Conservation (phyloP, 2,113 vertebrate genomes). For the Progne subis region DNA sequence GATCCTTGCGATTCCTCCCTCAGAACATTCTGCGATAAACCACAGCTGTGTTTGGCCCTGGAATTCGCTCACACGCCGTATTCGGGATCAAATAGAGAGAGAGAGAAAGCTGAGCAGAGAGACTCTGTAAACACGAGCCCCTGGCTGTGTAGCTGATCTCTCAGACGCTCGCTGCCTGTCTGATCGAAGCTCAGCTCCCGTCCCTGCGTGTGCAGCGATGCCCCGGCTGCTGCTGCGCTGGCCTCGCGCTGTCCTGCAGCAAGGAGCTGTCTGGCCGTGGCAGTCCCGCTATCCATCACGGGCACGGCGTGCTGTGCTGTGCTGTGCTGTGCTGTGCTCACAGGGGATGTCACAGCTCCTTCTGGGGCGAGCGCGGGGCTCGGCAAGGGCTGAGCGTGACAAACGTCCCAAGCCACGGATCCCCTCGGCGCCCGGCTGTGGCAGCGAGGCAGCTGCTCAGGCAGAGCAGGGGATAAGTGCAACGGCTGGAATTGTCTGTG, state of each 20-base stretch:
- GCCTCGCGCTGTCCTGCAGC: not conserved
- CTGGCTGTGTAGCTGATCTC: not conserved
- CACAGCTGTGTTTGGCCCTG: not conserved
- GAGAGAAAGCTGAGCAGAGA: not conserved
- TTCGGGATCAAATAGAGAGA: accelerated
- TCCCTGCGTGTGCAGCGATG: accelerated
- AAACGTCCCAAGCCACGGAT: not conserved
- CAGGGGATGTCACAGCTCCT: not conserved
- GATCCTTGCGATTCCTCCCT: not conserved
- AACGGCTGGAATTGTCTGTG: not conserved
- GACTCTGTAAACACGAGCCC: not conserved
- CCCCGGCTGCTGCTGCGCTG: too few relatives aligned
- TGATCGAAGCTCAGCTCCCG: not conserved
- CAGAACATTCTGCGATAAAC: not conserved
- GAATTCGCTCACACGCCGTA: accelerated
- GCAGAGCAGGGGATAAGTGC: not conserved
- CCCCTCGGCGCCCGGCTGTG: too few relatives aligned
- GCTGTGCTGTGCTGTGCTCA: not conserved
- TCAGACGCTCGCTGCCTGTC: accelerated
- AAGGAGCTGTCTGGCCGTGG: not conserved
- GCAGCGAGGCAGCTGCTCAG: not conserved
- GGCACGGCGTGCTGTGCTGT: not conserved
- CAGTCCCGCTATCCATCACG: not conserved
- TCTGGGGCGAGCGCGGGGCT: not conserved
- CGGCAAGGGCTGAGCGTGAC: not conserved